Evolutionary conservation across 2,888 invertebrate species (phyloP), one percentile per base, ranked within the genome.

Genomic region (Sinelater perroti): DNA sequence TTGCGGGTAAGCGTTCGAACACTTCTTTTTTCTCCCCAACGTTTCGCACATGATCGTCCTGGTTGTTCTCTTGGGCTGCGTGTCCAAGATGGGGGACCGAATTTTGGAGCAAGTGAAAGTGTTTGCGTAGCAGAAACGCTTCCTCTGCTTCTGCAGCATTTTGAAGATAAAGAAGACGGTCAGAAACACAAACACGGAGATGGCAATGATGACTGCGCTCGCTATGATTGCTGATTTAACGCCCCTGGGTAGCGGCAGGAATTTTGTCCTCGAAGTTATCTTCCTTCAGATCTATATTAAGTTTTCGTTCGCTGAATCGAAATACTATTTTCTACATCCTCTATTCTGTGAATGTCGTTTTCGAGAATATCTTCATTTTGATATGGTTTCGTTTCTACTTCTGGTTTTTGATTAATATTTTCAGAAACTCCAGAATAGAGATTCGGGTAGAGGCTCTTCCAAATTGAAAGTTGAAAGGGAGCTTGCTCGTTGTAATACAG

Each of bases 161-260:
- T 87, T 87, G 71, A 91, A 90, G 6, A 85, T 82, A 10, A 88
- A 82, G 71, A 92, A 86, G 56, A 92, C 88, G n/a, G 90, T 81
- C 65, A 92, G 78, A 73, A 93, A 92, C 17, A 92, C 83, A 33
- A 90, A 78, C 63, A 92, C 79, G 0, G 91, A 89, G 18, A 90
- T 80, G 0, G 89, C 87, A n/a, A 92, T 85, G 46, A 93, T 90
- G 52, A 87, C 87, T 8, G 88, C 85, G 65, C 91, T 91, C 2
- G 89, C 91, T 18, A 91, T 85, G 54, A 93, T 89, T 2, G 91
- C 91, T 0, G 92, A 90, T 71, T 85, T 87, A 1, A 91, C 85
- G 47, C 85, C 86, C 18, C 80, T 79, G 2, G 85, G 84, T 70
- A 82, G 72, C 62, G 81, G 81, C 17, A 80, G 76, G 18, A 77